A percentile compares a stretch with the other conserved stretches of the same genome.
These are phyloP conservation scores for Oncorhynchus keta DNA, from an alignment of 2,113 vertebrate genomes.

Conservation along the genomic window DNA sequence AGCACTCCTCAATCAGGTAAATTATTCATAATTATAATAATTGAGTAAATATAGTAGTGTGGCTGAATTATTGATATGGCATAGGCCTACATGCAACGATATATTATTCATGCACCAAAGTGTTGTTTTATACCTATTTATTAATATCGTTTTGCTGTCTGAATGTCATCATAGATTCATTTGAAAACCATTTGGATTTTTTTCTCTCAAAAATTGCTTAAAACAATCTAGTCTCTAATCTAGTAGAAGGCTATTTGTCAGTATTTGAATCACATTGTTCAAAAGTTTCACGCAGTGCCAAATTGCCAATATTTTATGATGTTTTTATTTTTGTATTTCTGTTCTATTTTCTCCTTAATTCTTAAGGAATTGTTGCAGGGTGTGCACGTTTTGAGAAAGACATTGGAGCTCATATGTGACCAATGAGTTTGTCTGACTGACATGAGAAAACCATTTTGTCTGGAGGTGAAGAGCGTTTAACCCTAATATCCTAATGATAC, in stretches of 20 bases:
- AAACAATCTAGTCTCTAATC: too few species aligned
- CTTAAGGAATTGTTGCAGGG: not conserved
- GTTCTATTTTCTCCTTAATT: too few species aligned
- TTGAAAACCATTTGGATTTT: not conserved
- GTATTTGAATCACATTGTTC: too few species aligned
- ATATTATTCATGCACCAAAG: too few species aligned
- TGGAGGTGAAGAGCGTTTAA: too few species aligned
- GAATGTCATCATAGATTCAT: slow-evolving; percentile 27
- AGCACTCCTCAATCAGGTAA: slow-evolving; percentile 72
- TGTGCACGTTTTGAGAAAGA: not conserved
- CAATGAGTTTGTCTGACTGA: not conserved
- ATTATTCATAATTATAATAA: slow-evolving; percentile 93
- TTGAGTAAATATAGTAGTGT: slow-evolving; percentile 91
- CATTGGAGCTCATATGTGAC: not conserved
- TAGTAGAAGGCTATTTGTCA: too few species aligned
- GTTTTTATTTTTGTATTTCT: too few species aligned
- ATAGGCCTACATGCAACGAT: too few species aligned
- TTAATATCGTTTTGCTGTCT: slow-evolving; percentile 71
- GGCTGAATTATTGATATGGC: slow-evolving; percentile 90
- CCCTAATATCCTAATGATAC: too few species aligned
- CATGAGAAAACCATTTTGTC: not conserved
- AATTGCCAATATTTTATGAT: too few species aligned
- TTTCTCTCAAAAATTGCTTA: too few species aligned
- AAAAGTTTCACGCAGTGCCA: too few species aligned
- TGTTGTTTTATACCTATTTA: slow-evolving; percentile 60